Base-by-base conservation (phyloP, 37 sponge, comb jelly and placozoan species). In the Cliona cf. orientalis region DNA sequence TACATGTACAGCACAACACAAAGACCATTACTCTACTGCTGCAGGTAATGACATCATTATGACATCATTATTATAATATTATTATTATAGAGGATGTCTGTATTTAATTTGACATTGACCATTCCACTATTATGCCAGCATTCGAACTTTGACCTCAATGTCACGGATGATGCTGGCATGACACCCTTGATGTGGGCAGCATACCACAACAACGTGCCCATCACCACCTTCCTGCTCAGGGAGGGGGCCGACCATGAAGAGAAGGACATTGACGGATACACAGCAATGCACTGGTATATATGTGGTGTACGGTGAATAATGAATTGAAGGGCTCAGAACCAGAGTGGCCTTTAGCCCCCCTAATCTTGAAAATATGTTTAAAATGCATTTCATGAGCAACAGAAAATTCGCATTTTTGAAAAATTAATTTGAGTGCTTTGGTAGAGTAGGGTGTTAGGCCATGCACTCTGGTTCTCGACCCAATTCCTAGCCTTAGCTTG, bases 201-300 rank as follows among this genome's bases (percentile, higher is more conserved):
- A 14, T 93, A 83, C 83, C 62, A 90, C 57, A 62, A 92, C 82
- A 75, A 85, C 41, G 60, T 71, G 7, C 22, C 32, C 42, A 70
- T 84, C 35, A 44, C 69, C n/a, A 29, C 71, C 3, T 77, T 64
- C 60, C 80, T 95, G 41, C 72, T 90, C 64, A 74, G 74, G 29
- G 42, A 64, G 28, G 91, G 91, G 21, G 93, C 93, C 0, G 96
- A 95, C 31, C 34, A 59, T 4, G 96, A 95, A 44, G 96, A 95
- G 85, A 95, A 95, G 46, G 96, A 95, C 64, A 66, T 71, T 1
- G 93, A 92, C 66, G 96, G 96, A 35, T 55, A 74, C 66, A 95
- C 96, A 6, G 93, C 96, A 43, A 86, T 91, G 82, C 96, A 95
- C 78, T 95, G 96, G 96, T 94, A 66, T 34, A 79, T n/a, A n/a